Conservation (phyloP, 2,888 invertebrate genomes). For the Acronicta leporina region DNA sequence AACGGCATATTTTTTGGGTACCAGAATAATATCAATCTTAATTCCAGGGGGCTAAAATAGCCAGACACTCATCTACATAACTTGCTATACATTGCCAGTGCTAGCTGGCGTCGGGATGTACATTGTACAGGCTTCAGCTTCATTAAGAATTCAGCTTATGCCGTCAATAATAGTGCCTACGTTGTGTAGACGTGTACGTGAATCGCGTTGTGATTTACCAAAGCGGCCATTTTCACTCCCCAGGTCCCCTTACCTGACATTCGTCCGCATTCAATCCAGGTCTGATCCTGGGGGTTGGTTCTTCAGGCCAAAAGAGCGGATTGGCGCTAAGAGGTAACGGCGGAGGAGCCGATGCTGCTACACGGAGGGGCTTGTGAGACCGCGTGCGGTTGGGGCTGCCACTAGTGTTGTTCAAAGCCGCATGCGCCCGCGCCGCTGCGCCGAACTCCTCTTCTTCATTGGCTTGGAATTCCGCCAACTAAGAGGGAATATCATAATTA, state of each 20-base stretch:
- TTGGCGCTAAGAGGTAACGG: slow-evolving; percentile 72
- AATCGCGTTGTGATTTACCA: too few relatives aligned
- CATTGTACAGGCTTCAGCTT: too few relatives aligned
- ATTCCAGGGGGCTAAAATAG: too few relatives aligned
- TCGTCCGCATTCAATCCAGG: slow-evolving; percentile 77
- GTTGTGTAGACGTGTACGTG: too few relatives aligned
- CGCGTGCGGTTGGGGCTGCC: slow-evolving; percentile 33
- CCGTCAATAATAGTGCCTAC: too few relatives aligned
- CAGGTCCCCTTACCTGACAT: slow-evolving; percentile 78
- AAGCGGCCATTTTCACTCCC: too few relatives aligned
- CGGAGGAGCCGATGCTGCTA: slow-evolving; percentile 75
- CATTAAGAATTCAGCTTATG: too few relatives aligned
- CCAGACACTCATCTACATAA: too few relatives aligned
- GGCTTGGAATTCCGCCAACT: slow-evolving; percentile 85
- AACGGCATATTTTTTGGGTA: too few relatives aligned
- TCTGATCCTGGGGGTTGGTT: slow-evolving; percentile 70
- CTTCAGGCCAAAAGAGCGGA: slow-evolving; percentile 77
- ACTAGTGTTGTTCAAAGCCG: slow-evolving; percentile 30
- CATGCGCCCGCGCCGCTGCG: slow-evolving; percentile 58
- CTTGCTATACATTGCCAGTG: too few relatives aligned
- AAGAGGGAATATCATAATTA: slow-evolving; percentile 8
- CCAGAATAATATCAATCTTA: too few relatives aligned
- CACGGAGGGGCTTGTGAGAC: slow-evolving; percentile 60
- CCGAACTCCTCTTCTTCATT: slow-evolving; percentile 81
- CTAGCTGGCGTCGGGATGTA: too few relatives aligned